A percentile compares a stretch with the other conserved stretches of the same genome.
These are phyloP conservation scores for Pyrgus malvae DNA, from an alignment of 2,888 invertebrate species.

Conservation along the genomic window DNA sequence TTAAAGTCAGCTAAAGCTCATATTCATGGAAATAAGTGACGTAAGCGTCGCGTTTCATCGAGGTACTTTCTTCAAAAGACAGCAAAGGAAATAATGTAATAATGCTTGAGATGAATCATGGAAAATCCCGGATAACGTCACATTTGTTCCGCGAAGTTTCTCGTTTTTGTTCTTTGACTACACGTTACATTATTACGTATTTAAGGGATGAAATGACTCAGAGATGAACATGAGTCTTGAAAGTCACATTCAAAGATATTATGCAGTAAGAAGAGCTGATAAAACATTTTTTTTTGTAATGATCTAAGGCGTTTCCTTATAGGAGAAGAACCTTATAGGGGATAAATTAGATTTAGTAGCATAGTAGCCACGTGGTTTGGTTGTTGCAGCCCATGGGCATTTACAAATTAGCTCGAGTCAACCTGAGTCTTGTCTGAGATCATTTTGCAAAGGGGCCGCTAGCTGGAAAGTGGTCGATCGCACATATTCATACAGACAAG, in stretches of 20 bases:
- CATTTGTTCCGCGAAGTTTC: constrained; percentile 20
- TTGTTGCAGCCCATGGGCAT: no score
- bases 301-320: no score
- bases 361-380: no score
- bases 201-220: background rate
- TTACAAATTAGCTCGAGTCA: no score
- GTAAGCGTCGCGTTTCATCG: background rate
- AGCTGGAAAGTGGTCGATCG: no score
- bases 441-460: no score
- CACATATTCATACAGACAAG: no score
- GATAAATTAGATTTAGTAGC: no score
- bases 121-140: constrained; percentile 20
- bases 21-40: constrained; percentile 2
- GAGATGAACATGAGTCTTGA: background rate
- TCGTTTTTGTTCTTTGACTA: constrained; percentile 10
- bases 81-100: constrained; percentile 23
- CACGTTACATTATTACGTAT: background rate
- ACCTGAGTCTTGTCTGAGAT: no score
- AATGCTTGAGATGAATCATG: constrained; percentile 25
- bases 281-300: no score
- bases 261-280: no score
- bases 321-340: no score
- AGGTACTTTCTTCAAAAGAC: constrained; percentile 15
- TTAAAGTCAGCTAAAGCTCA: background rate
- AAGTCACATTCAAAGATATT: background rate